These are phyloP conservation scores for Hemitrygon akajei DNA, from an alignment of 2,797 vertebrate genomes.

Conservation along the genomic window DNA sequence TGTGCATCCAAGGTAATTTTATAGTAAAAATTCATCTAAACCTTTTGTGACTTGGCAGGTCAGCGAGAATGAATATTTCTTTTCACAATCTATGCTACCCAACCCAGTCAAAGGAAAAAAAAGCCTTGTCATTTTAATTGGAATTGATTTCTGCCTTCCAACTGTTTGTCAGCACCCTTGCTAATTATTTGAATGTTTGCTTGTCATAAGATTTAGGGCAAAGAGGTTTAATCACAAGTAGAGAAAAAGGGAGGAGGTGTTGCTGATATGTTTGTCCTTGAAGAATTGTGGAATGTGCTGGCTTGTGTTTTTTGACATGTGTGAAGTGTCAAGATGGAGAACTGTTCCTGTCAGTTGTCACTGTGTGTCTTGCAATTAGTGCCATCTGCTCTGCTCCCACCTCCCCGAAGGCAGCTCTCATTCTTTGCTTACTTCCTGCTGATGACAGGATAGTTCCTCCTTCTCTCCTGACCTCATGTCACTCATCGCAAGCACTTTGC, in stretches of 20 bases:
- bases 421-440: constrained; percentile 66
- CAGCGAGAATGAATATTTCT: background rate
- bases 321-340: constrained; percentile 61
- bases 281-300: constrained; percentile 59
- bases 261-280: constrained; percentile 57
- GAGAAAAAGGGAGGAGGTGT: constrained; percentile 45
- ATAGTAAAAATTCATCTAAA: background rate
- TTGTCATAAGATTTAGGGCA: constrained; percentile 48
- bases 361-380: constrained; percentile 63
- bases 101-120: background rate
- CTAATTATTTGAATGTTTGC: constrained; percentile 48
- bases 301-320: constrained; percentile 62
- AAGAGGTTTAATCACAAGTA: background rate
- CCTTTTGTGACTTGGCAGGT: background rate
- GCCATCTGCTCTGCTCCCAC: constrained; percentile 61
- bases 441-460: constrained; percentile 68
- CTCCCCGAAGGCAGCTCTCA: constrained; percentile 54
- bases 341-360: constrained; percentile 64
- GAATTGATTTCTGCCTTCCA: constrained; percentile 45
- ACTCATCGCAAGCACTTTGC: constrained; percentile 52
- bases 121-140: constrained; percentile 23
- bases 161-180: constrained; percentile 50
- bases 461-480: constrained; percentile 44
- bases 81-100: background rate
- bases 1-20: background rate